Percentiles rank a stretch among this genome's conserved stretches.
Evolutionary conservation across 1,140 invertebrate genomes (phyloP).

Genomic region (Drosophila ambigua): DNA sequence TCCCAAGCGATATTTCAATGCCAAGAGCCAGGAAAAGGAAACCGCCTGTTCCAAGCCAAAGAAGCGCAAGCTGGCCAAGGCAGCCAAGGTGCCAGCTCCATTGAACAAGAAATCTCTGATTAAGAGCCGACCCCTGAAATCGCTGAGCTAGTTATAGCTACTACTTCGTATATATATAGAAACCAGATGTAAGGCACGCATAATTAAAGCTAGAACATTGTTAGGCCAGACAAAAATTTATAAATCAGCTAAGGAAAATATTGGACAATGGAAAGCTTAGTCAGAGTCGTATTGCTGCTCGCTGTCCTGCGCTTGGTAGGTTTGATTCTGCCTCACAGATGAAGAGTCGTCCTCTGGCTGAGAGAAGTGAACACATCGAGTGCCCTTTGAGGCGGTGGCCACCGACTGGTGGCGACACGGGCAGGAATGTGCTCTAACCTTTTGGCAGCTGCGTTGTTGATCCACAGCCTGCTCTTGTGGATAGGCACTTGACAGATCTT

Average conservation of each 20-base stretch:
- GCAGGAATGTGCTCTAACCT: too few relatives aligned
- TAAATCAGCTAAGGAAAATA: too few relatives aligned
- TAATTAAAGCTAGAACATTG: neutral
- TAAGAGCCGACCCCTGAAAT: slow-evolving; percentile 32
- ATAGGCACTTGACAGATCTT: too few relatives aligned
- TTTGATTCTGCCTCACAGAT: too few relatives aligned
- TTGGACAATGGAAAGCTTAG: too few relatives aligned
- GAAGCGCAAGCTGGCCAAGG: slow-evolving; percentile 18
- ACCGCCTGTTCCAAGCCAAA: slow-evolving; percentile 1
- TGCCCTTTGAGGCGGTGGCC: too few relatives aligned
- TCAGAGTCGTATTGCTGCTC: neutral
- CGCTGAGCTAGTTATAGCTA: slow-evolving; percentile 23
- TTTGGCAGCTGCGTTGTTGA: too few relatives aligned
- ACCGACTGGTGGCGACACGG: too few relatives aligned
- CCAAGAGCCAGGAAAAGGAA: neutral
- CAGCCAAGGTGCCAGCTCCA: neutral
- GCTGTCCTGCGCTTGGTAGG: neutral
- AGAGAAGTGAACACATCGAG: too few relatives aligned
- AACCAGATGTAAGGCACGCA: slow-evolving; percentile 6
- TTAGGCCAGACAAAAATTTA: neutral
- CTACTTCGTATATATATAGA: slow-evolving; percentile 8
- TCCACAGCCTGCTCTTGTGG: too few relatives aligned
- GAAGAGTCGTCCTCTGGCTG: too few relatives aligned
- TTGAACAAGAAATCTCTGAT: slow-evolving; percentile 19
- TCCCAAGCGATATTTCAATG: slow-evolving; percentile 59